Base-by-base conservation (phyloP, 2,797 vertebrate species). In the Notolepis coatsorum region DNA sequence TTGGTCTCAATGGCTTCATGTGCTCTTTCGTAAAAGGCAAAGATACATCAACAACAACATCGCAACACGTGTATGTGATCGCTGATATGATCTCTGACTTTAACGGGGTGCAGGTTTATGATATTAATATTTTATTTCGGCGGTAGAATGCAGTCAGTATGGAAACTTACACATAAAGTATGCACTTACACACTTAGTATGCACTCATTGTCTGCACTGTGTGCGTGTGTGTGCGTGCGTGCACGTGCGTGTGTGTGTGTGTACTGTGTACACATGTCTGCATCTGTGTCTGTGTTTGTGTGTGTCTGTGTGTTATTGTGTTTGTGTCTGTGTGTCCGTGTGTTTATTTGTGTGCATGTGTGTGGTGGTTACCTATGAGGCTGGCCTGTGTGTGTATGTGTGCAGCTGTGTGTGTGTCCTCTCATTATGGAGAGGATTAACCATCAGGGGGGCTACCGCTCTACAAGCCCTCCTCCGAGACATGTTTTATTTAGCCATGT, bases 401-500 rank as follows among this genome's bases (percentile, higher is more conserved):
- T 46, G 37, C 53, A 52, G 63, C 70, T 59, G 54, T 79, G 17
- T 33, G 48, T 50, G 48, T 50, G 48, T 21, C 38, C 38, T 41
- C 28, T 60, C 45, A 49, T 60, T 82, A 70, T 61, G 68, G 65
- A 18, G 31, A 59, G 78, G 79, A 86, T 85, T 82, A 82, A 65
- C 65, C 84, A 78, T 52, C 63, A 50, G 71, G 80, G 73, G 74
- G 48, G 18, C 41, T 55, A 49, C 1, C 60, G 10, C 73, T 50
- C 63, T 65, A 37, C 31, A 13, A 74, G 62, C 54, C 39, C 28
- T 84, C 87, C 78, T 62, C 49, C 3, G 78, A 82, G 84, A 77
- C 80, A 73, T 71, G 65, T 84, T 84, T 82, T 73, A 81, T 88
- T 86, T 75, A 79, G 59, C 79, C 61, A 46, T 8, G 58, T 82